A percentile compares a stretch with the other conserved stretches of the same genome.
phyloP scores from a whole-genome alignment of 2,888 invertebrate genomes.

The Corbicula japonica region DNA sequence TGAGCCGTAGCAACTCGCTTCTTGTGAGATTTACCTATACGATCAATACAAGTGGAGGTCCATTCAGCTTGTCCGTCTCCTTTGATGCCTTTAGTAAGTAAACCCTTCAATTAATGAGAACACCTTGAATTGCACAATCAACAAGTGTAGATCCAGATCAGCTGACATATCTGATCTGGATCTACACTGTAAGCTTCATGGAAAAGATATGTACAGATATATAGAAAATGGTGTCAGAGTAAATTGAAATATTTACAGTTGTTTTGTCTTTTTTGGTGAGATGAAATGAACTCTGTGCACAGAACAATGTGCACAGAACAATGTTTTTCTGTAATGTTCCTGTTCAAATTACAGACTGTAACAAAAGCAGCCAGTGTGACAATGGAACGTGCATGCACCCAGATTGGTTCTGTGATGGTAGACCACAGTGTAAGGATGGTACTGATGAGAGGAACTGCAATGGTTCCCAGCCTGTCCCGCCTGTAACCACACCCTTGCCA shows the following conservation, averaged over 20 bases:
- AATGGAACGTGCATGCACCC: conserved; percentile 74
- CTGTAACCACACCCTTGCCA: conserved; percentile 33
- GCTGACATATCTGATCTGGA: neutral
- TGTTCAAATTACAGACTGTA: conserved; percentile 60
- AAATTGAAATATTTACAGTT: neutral
- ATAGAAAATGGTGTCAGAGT: neutral
- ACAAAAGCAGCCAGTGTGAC: conserved; percentile 65
- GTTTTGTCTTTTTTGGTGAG: conserved; percentile 1
- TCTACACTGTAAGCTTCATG: neutral
- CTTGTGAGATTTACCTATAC: conserved; percentile 57
- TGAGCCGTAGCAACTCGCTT: conserved; percentile 53
- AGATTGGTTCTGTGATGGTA: conserved; percentile 75
- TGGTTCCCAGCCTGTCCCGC: conserved; percentile 30
- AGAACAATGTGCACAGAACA: neutral
- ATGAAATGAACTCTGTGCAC: neutral
- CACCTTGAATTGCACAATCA: neutral
- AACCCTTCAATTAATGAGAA: neutral
- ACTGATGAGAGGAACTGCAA: conserved; percentile 74
- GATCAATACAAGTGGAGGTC: conserved; percentile 6
- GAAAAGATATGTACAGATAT: neutral
- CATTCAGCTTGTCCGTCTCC: conserved; percentile 45
- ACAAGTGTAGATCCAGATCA: neutral
- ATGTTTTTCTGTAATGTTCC: neutral
- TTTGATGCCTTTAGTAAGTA: conserved; percentile 62
- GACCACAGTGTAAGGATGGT: conserved; percentile 73